Percentiles rank a stretch among this genome's conserved stretches.
These are phyloP conservation scores for Sinocyclocheilus rhinocerous DNA, from an alignment of 2,113 vertebrate genomes.

Conservation along the genomic window DNA sequence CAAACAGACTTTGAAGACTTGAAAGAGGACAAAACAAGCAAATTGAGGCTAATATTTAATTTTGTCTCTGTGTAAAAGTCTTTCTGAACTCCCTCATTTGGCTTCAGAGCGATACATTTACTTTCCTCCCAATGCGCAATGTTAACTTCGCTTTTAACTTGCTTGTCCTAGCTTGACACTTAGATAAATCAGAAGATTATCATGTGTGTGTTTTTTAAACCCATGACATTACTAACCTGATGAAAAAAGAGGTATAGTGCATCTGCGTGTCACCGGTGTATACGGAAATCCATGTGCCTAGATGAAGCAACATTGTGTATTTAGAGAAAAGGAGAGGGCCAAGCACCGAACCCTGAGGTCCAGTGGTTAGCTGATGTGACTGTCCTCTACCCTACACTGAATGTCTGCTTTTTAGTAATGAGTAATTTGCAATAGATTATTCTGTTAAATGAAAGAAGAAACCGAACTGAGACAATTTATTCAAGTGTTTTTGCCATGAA, in stretches of 20 bases:
- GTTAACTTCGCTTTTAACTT: neutral
- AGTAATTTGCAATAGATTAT: neutral
- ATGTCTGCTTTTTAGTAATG: neutral
- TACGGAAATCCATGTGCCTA: neutral
- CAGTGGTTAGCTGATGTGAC: neutral
- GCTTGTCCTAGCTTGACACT: neutral
- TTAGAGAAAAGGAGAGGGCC: neutral
- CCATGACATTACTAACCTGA: neutral
- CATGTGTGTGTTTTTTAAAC: too few species aligned
- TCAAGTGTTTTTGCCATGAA: neutral
- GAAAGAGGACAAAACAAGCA: slow-evolving; percentile 34
- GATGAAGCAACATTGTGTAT: neutral
- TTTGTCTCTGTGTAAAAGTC: neutral
- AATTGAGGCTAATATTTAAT: slow-evolving; percentile 29
- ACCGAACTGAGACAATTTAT: too few species aligned
- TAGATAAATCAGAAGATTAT: neutral
- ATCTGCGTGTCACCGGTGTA: too few species aligned
- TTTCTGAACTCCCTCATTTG: neutral
- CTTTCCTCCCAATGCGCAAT: neutral
- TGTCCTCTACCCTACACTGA: too few species aligned
- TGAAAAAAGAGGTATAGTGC: neutral
- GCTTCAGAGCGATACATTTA: neutral
- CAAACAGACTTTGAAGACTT: slow-evolving; percentile 31
- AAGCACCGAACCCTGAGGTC: neutral
- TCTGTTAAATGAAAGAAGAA: neutral